phyloP scores from a whole-genome alignment of 2,113 vertebrate genomes.

The Athene noctua region DNA sequence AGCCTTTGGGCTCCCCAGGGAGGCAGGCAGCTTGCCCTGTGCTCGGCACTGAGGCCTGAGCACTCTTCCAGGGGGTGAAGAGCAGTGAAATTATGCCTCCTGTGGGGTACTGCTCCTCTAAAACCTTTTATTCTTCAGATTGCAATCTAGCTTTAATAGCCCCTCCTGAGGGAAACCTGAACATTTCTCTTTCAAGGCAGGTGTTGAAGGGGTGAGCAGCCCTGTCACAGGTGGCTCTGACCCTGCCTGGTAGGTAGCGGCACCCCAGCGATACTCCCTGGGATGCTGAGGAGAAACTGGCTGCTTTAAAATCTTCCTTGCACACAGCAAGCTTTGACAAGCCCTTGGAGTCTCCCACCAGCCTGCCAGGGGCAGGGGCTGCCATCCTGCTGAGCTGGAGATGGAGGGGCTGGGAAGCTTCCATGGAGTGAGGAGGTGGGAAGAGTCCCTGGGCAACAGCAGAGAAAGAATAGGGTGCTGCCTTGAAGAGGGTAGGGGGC shows the following conservation, averaged over 20 bases:
- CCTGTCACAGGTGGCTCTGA: accelerated
- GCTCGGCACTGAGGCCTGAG: accelerated
- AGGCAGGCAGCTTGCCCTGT: accelerated
- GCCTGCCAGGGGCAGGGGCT: no score
- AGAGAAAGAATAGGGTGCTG: not conserved
- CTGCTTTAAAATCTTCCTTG: accelerated
- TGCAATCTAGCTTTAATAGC: not conserved
- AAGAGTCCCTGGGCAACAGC: not conserved
- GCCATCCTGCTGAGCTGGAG: not conserved
- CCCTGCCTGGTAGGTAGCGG: accelerated
- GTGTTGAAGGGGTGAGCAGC: accelerated
- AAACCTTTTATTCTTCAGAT: not conserved
- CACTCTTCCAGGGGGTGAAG: accelerated
- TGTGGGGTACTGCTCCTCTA: not conserved
- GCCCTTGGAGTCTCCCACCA: not conserved
- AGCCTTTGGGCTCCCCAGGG: not conserved
- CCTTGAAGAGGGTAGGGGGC: not conserved
- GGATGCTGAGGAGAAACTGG: accelerated
- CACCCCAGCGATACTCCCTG: accelerated
- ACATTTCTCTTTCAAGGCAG: not conserved
- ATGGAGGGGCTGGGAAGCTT: not conserved
- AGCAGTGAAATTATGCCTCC: not conserved
- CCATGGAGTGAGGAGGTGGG: not conserved
- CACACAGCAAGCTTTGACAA: not conserved
- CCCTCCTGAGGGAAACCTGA: not conserved